Base-by-base conservation (phyloP, 2,113 vertebrate species). In the Oriolus oriolus region DNA sequence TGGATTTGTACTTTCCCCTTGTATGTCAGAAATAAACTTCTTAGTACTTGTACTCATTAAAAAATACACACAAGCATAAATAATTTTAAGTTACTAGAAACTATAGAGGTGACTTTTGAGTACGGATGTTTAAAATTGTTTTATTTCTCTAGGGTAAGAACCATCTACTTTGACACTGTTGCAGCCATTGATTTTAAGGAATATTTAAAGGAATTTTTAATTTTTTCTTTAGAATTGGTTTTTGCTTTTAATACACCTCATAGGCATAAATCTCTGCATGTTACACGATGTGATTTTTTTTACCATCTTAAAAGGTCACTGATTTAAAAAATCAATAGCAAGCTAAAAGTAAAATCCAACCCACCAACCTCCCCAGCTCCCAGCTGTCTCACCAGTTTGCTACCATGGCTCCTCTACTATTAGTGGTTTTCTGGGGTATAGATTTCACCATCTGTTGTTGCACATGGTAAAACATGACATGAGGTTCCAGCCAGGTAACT, bases 381-480 rank as follows among this genome's bases (percentile, higher is more conserved):
- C 57, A 75, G 42, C 45, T 57, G 31, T 26, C 68, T 57, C 39
- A 49, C 15, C 20, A 16, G 33, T 73, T 82, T 71, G 44, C 74
- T 56, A 12, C 44, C 31, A 28, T 3, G 23, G 30, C 31, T 90
- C 27, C 76, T 45, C 39, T 28, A 39, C 47, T 44, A 1, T 17
- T 22, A 4, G 15, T 21, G 31, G 0, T 6, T 70, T 76, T 68
- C 45, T 10, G 7, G 30, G 24, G 2, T 41, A 5, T 0, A 13
- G 57, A 76, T 69, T 49, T 79, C 54, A 64, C 56, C 52, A 54
- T 64, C 59, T 60, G 41, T 23, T 64, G 45, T 0, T 71, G 31
- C 49, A 79, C 10, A 8, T 10, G 20, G 37, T 60, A 53, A 44
- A 79, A 79, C 24, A 56, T 1, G 9, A 47, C 9, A 42, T 1